Evolutionary conservation across 2,797 vertebrate genomes (phyloP).

Genomic region (Aphelocoma californica): DNA sequence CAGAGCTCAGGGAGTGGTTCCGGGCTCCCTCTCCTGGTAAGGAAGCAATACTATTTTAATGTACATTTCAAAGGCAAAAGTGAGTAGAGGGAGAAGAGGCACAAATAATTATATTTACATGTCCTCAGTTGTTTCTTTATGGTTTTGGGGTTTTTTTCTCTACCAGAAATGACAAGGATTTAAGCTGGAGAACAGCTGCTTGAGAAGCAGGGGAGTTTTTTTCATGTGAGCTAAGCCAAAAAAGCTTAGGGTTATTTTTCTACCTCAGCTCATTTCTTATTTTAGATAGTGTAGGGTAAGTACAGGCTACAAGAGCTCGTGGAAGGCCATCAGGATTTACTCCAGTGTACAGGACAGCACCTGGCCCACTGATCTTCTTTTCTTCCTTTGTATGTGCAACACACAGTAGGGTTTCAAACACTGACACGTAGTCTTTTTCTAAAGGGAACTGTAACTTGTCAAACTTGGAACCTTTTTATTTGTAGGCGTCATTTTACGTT

Average conservation of each 20-base stretch:
- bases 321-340: not conserved
- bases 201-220: not conserved
- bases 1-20: conserved; percentile 97
- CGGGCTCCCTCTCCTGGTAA: conserved; percentile 97
- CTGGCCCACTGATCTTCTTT: not conserved
- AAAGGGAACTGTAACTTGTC: conserved; percentile 8
- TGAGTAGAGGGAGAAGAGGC: not conserved
- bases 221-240: not conserved
- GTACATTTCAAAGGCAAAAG: not conserved
- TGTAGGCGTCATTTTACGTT: not conserved
- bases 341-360: not conserved
- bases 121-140: not conserved
- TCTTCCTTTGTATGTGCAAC: not conserved
- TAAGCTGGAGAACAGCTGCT: not conserved
- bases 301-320: not conserved
- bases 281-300: not conserved
- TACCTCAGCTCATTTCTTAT: not conserved
- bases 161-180: not conserved
- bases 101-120: not conserved
- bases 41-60: not conserved
- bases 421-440: accelerated
- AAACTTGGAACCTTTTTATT: not conserved
- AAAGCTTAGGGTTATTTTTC: not conserved
- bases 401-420: not conserved
- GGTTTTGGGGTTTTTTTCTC: not conserved